A percentile compares a stretch with the other conserved stretches of the same genome.
Conservation (phyloP, 1,140 invertebrate species). For the Drosophila bifasciata region DNA sequence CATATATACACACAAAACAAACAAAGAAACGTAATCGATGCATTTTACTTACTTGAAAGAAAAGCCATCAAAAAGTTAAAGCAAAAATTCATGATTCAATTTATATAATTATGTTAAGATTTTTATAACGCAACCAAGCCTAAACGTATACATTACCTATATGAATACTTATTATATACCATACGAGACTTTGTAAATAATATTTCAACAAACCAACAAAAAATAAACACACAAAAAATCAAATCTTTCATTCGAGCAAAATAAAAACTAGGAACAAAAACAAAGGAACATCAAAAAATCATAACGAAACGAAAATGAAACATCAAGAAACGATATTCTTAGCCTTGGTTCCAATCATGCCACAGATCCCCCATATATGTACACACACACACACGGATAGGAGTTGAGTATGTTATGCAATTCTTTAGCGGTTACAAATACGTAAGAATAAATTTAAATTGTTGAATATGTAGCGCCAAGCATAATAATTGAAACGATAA, state of each 20-base stretch:
- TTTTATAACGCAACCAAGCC: constrained; percentile 76
- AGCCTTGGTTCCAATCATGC: constrained; percentile 37
- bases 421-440: constrained; percentile 73
- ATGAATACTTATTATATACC: constrained; percentile 50
- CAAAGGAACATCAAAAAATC: constrained; percentile 2
- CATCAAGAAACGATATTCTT: constrained; percentile 39
- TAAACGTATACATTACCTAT: constrained; percentile 53
- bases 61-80: constrained; percentile 35
- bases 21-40: constrained; percentile 70
- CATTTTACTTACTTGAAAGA: constrained; percentile 68
- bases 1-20: constrained; percentile 17
- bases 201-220: constrained; percentile 63
- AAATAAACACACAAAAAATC: constrained; percentile 70
- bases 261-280: constrained; percentile 30
- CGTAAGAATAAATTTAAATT: constrained; percentile 76
- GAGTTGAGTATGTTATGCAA: constrained; percentile 63
- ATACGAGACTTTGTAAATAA: constrained; percentile 66
- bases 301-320: constrained; percentile 20
- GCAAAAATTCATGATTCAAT: constrained; percentile 60
- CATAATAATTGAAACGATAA: constrained; percentile 43
- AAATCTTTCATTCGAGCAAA: constrained; percentile 72
- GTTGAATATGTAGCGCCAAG: constrained; percentile 74
- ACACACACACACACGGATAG: constrained; percentile 22
- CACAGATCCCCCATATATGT: constrained; percentile 1
- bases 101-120: constrained; percentile 82